phyloP scores from a whole-genome alignment of 2,888 invertebrate genomes.

The Eucera pruinosa region DNA sequence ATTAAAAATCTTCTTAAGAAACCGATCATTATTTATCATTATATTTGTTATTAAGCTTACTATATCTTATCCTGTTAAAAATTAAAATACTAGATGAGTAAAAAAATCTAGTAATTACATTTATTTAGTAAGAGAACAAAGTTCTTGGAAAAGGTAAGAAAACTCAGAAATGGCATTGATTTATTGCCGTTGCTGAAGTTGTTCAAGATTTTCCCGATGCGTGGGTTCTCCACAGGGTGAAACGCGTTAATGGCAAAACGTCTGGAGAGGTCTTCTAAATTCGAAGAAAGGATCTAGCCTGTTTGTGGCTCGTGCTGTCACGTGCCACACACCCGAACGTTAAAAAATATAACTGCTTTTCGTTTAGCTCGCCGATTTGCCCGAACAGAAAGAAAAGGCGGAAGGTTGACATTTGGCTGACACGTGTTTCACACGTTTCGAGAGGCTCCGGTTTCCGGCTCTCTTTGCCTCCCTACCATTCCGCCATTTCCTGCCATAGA shows the following conservation, averaged over 20 bases:
- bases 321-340: slow-evolving; percentile 47
- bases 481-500: not conserved
- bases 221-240: not conserved
- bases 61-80: not conserved
- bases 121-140: not conserved
- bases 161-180: slow-evolving; percentile 3
- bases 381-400: not conserved
- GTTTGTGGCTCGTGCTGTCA: slow-evolving; percentile 46
- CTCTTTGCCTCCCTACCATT: not conserved
- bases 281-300: slow-evolving; percentile 37
- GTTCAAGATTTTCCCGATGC: not conserved
- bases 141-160: not conserved
- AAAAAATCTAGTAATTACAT: too few species aligned
- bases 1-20: not conserved
- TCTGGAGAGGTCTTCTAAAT: slow-evolving; percentile 4
- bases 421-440: slow-evolving; percentile 73
- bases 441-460: not conserved
- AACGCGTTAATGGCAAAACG: slow-evolving; percentile 25
- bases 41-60: too few species aligned
- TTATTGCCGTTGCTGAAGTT: not conserved
- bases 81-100: too few species aligned
- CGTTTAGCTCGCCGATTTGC: slow-evolving; percentile 38
- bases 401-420: slow-evolving; percentile 74
- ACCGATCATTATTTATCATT: not conserved
- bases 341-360: slow-evolving; percentile 44